Evolutionary conservation across 2,113 vertebrate species (phyloP).

Genomic region (Gobio gobio): DNA sequence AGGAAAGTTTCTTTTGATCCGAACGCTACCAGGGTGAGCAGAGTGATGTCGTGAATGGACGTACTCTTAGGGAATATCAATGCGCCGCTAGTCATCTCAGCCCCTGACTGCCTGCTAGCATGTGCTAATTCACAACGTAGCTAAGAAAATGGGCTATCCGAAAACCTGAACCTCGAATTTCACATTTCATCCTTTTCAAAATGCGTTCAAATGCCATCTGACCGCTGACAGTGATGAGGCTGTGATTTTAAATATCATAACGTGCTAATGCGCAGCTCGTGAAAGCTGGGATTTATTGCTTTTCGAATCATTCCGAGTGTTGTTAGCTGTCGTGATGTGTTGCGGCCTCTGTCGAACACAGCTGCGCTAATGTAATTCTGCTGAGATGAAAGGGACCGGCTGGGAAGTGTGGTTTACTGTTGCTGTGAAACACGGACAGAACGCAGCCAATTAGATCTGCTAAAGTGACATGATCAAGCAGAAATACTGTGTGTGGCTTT

Average conservation of each 20-base stretch:
- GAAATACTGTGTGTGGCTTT: conserved; percentile 58
- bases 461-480: conserved; percentile 65
- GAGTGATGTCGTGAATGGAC: conserved; percentile 33
- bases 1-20: conserved; percentile 43
- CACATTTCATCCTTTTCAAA: background rate
- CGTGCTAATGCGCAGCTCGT: conserved; percentile 33
- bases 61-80: conserved; percentile 20
- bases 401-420: conserved; percentile 65
- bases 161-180: conserved; percentile 1
- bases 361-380: conserved; percentile 67
- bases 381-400: conserved; percentile 70
- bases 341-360: conserved; percentile 64
- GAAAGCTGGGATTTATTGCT: conserved; percentile 56
- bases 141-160: background rate
- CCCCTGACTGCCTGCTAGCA: background rate
- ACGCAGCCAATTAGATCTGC: conserved; percentile 69
- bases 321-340: conserved; percentile 57
- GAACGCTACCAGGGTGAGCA: background rate
- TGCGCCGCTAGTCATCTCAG: background rate
- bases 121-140: conserved; percentile 11
- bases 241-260: conserved; percentile 39
- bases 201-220: conserved; percentile 29
- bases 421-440: conserved; percentile 61
- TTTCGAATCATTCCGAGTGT: conserved; percentile 58
- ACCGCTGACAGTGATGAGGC: background rate